Base-by-base conservation (phyloP, 2,797 vertebrate genomes). In the Rhodeus uyekii region DNA sequence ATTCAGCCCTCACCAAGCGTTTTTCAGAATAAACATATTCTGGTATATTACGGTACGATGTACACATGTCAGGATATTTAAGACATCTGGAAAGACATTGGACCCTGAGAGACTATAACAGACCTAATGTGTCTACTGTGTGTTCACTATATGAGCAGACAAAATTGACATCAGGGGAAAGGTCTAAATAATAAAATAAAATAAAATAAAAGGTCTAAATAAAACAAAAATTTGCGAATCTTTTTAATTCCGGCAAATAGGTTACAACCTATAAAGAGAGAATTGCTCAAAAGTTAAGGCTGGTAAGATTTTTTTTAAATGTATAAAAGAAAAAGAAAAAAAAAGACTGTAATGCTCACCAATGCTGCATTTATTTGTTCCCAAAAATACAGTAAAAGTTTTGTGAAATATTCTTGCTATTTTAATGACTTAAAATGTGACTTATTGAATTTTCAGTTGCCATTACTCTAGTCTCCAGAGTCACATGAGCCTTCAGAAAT, bases 11-110 rank as follows among this genome's bases (percentile, higher is more conserved):
- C 19, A 27, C 71, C 88, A 64, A 53, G 72, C 39, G 61, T 50
- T 22, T 10, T 83, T 84, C 60, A 68, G 85, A 84, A 76, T 72
- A 81, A 84, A 86, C 80, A 87, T 76, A 34, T 78, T 78, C 76
- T 50, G 46, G 68, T 80, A 55, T 74, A 80, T 80, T 80, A 74
- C 64, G 65, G 58, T 38, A 65, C 42, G 55, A 71, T 24, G 14
- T 73, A 76, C 46, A 60, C 32, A 73, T 64, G 77, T 84, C 80
- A 80, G 68, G 77, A 80, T 76, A 84, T 83, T 65, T 68, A 81
- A 84, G 24, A 19, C 78, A 83, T 80, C 83, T 69, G 73, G 65
- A 55, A 42, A 53, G 80, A 83, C 46, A 58, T 64, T 14, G 18
- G 50, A 83, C 65, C 71, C 46, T n/a, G 65, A 48, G 68, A 78